Evolutionary conservation across 2,888 invertebrate species (phyloP), one percentile per base, ranked within the genome.

Genomic region (Lepidonotus clava): DNA sequence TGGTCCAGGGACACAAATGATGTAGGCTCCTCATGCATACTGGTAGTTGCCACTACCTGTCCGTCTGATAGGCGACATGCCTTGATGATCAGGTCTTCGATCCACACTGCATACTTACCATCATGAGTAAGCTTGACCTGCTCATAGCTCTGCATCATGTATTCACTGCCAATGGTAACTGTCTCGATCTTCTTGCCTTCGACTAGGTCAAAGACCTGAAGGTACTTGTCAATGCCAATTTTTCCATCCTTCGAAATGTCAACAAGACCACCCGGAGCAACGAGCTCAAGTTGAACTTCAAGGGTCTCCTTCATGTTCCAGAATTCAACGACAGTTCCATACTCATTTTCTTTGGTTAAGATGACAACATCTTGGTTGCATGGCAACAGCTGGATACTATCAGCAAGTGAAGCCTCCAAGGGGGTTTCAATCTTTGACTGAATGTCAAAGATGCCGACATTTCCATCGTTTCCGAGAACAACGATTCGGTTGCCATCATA

Each of bases 171-270:
- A 38, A 71, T 71, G 14, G 36, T 71, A 38, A 71, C 38, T 18
- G 36, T 38, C 5, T 71, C 71, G 71, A 71, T 34, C 46, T 46
- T 41, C 6, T 77, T 56, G 4, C 89, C 89, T 0, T 38, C 85
- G 5, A 83, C 40, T 8, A 90, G 85, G 53, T 89, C 87, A 56
- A 77, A 90, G 4, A 90, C 86, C 71, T 88, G 89, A 8, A 90
- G 87, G 28, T 87, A 87, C 4, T 85, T 87, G 80, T 90, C 90
- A 21, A 90, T 88, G n/a, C 87, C 89, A 8, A 87, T 46, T 18
- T 34, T 46, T 0, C 89, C 89, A 41, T 90, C 88, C 34, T 87
- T 87, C 21, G 89, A 89, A 21, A 90, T 51, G 84, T 90, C 90
- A 6, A 71, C 32, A 18, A 90, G 71, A 11, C 86, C 86, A 2